Base-by-base conservation (phyloP, 2,888 invertebrate species). In the Diachrysia chrysitis region DNA sequence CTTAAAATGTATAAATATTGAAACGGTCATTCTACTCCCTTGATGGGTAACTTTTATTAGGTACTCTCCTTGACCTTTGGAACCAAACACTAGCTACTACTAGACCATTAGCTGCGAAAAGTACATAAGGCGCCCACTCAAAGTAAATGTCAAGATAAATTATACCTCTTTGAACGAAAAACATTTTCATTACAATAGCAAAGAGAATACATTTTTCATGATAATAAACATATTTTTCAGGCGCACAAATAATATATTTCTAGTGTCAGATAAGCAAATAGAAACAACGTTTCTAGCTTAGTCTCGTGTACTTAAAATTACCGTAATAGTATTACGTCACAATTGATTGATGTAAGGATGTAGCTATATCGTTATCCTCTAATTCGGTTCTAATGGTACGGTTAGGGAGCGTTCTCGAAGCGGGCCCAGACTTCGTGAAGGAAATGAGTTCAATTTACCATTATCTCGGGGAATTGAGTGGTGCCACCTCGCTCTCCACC, bases 401-500 rank as follows among this genome's bases (percentile, higher is more conserved):
- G 86, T 85, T 87, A 87, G 86, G 89, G 87, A 89, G 83, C 82
- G 86, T 85, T 87, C 83, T 84, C 71, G 72, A 83, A 82, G 78
- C 86, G 81, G 84, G 69, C 81, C 76, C 82, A 73, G 81, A 80
- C 81, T 82, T 87, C 86, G 83, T 86, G 83, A 81, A 90, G 92
- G 92, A 93, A 94, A 93, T 91, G 90, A 90, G 89, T 90, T 90
- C 91, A 92, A 93, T 92, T 93, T 91, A 89, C 87, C 86, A 92
- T 93, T 92, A 92, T 91, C 90, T 90, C 87, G 86, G 87, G 70
- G 87, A 91, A 89, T 90, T 86, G 89, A 86, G 83, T 87, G 84
- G 85, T 82, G 83, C 81, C 85, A 84, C 84, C 85, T 87, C 86
- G 81, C 84, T 84, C 84, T 82, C 75, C 76, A 75, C 83, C 79